phyloP scores from a whole-genome alignment of 2,797 vertebrate genomes.

The Odontamblyopus rebecca region DNA sequence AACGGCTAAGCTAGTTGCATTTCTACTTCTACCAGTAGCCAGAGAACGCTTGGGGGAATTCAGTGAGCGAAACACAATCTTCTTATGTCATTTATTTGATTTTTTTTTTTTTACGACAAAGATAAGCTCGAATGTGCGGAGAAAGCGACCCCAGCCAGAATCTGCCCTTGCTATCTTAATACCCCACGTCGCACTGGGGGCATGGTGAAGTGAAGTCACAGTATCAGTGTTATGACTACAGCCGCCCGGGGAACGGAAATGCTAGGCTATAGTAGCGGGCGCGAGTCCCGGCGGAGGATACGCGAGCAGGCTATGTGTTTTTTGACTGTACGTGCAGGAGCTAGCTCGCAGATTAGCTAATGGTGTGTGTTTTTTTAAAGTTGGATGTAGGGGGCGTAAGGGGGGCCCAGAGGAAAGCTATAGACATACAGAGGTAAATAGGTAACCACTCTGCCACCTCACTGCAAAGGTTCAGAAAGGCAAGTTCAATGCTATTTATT shows the following conservation, averaged over 20 bases:
- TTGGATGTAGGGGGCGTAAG: neutral
- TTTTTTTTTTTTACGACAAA: slow-evolving; percentile 58
- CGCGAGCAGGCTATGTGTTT: neutral
- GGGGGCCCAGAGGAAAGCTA: neutral
- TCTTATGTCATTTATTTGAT: slow-evolving; percentile 58
- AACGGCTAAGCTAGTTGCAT: slow-evolving; percentile 50
- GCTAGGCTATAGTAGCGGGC: slow-evolving; percentile 27
- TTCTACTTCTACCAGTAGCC: neutral
- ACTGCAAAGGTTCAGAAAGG: neutral
- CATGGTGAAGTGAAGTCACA: slow-evolving; percentile 47
- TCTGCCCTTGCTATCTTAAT: slow-evolving; percentile 61
- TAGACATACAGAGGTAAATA: neutral
- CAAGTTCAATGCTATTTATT: no score
- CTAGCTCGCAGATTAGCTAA: neutral
- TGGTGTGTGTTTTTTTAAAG: neutral
- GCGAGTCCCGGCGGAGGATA: slow-evolving; percentile 51
- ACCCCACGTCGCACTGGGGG: slow-evolving; percentile 49
- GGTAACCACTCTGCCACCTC: neutral
- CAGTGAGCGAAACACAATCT: slow-evolving; percentile 70
- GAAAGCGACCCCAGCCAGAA: slow-evolving; percentile 41
- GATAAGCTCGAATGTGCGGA: slow-evolving; percentile 55
- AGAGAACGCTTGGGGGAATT: slow-evolving; percentile 59
- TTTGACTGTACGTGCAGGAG: neutral
- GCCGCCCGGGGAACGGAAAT: slow-evolving; percentile 38
- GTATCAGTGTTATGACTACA: slow-evolving; percentile 62